Conservation (phyloP, 2,113 vertebrate genomes). For the Tympanuchus pallidicinctus region DNA sequence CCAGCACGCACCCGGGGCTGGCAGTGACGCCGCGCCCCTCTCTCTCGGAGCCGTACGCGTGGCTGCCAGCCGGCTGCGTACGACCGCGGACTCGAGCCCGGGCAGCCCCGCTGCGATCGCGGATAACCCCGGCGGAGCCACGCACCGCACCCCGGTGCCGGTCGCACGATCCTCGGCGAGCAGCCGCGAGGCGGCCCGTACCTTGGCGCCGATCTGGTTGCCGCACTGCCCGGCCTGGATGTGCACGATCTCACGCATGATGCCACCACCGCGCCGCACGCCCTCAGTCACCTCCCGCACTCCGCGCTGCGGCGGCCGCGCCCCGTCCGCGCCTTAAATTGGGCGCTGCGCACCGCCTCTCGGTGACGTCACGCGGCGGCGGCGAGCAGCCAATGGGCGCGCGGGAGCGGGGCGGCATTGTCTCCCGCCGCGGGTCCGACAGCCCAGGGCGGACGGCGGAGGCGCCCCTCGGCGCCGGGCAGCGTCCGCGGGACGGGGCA, state of each 20-base stretch:
- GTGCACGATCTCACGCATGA: slow-evolving; percentile 96
- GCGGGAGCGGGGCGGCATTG: background rate
- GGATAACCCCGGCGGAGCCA: too few species aligned
- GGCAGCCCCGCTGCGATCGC: too few species aligned
- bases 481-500: too few species aligned
- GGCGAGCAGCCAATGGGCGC: background rate
- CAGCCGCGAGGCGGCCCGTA: slow-evolving; percentile 36
- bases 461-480: too few species aligned
- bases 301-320: background rate
- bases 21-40: background rate
- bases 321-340: slow-evolving; percentile 1
- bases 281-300: rapidly evolving
- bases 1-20: too few species aligned
- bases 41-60: background rate
- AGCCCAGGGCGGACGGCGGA: too few species aligned
- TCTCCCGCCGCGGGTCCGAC: background rate
- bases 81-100: too few species aligned
- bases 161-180: too few species aligned
- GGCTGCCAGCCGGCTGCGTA: background rate
- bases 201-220: slow-evolving; percentile 97
- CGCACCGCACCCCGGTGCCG: too few species aligned
- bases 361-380: background rate
- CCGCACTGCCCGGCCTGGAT: slow-evolving; percentile 92
- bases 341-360: background rate
- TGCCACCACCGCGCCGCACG: background rate